Percentiles rank a stretch among this genome's conserved stretches.
phyloP scores from a whole-genome alignment of 2,888 invertebrate genomes.

The Caprella mutica region DNA sequence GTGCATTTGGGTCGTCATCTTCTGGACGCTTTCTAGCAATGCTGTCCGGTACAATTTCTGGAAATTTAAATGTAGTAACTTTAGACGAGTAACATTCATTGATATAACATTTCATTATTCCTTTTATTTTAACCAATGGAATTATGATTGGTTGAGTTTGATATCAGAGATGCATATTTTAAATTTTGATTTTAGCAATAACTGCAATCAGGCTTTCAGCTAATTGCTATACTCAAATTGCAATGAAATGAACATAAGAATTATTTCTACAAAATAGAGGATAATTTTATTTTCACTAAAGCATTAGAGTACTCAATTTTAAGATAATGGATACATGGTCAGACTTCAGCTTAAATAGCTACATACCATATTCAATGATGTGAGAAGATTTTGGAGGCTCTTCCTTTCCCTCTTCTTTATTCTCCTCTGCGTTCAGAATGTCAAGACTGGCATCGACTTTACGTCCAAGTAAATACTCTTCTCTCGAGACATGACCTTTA shows the following conservation, averaged over 20 bases:
- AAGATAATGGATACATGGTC: too few species aligned
- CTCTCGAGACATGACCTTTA: slow-evolving; percentile 39
- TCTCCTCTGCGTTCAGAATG: slow-evolving; percentile 52
- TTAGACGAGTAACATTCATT: not conserved
- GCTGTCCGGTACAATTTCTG: slow-evolving; percentile 31
- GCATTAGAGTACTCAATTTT: too few species aligned
- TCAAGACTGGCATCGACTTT: slow-evolving; percentile 64
- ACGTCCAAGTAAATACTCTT: slow-evolving; percentile 78
- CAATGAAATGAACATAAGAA: too few species aligned
- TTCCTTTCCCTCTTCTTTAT: slow-evolving; percentile 23
- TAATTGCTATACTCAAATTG: too few species aligned
- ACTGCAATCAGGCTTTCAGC: too few species aligned
- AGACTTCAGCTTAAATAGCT: not conserved
- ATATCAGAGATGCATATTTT: too few species aligned
- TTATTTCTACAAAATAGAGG: too few species aligned
- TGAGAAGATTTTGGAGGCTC: slow-evolving; percentile 24
- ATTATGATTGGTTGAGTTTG: too few species aligned
- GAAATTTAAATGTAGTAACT: not conserved
- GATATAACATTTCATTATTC: too few species aligned
- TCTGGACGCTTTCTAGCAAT: slow-evolving; percentile 14
- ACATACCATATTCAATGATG: slow-evolving; percentile 31
- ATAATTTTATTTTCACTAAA: too few species aligned
- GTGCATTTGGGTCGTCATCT: slow-evolving; percentile 1
- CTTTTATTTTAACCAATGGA: too few species aligned
- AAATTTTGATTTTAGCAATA: too few species aligned